Percentiles rank a stretch among this genome's conserved stretches.
These are phyloP conservation scores for Andrena camellia DNA, from an alignment of 2,888 invertebrate species.

Conservation along the genomic window DNA sequence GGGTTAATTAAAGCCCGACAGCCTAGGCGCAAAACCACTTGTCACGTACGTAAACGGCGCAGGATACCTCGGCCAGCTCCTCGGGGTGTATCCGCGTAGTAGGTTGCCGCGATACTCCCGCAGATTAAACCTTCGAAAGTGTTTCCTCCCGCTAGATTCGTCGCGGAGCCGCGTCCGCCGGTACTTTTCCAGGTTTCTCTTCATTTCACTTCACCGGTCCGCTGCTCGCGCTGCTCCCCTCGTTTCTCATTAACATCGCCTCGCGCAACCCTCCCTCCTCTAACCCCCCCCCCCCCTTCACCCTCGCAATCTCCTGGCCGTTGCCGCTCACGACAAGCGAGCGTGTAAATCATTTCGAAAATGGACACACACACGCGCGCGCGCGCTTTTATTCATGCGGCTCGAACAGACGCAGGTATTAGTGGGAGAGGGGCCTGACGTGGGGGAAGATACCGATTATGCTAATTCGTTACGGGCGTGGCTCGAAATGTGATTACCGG, in stretches of 20 bases:
- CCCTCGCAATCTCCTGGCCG: not conserved
- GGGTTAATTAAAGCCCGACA: constrained; percentile 66
- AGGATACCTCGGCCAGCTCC: not conserved
- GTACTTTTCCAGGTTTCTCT: not conserved
- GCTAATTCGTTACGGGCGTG: constrained; percentile 43
- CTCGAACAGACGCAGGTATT: not conserved
- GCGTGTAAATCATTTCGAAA: constrained; percentile 57
- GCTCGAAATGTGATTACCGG: constrained; percentile 43
- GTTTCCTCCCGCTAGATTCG: not conserved
- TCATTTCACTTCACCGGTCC: not conserved
- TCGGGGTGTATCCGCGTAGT: constrained; percentile 4
- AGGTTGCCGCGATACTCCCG: not conserved
- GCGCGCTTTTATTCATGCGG: constrained; percentile 34
- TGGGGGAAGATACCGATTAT: constrained; percentile 44
- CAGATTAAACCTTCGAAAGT: not conserved
- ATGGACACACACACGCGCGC: constrained; percentile 28
- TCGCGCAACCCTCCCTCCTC: not conserved
- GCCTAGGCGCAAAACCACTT: constrained; percentile 60
- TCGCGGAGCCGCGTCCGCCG: not conserved
- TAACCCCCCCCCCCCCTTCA: not conserved
- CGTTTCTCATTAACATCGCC: not conserved
- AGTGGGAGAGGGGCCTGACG: not conserved
- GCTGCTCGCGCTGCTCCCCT: not conserved
- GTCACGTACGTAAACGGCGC: constrained; percentile 57
- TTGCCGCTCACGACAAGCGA: constrained; percentile 1